These are phyloP conservation scores for Eupithecia centaureata DNA, from an alignment of 2,888 invertebrate species.

Conservation along the genomic window DNA sequence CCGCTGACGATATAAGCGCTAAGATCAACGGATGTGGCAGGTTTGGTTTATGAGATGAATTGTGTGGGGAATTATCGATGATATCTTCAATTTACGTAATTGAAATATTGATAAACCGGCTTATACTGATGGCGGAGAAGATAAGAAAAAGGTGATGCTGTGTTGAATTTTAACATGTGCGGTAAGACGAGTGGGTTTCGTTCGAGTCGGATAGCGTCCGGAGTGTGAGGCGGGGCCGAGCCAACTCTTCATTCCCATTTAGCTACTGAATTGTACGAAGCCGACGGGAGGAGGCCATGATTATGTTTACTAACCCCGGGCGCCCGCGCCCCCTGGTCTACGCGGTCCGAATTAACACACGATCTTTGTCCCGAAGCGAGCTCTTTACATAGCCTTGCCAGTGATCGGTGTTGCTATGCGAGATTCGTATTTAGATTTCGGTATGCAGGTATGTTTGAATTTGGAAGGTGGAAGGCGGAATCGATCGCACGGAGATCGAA, in stretches of 20 bases:
- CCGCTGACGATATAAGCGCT: constrained; percentile 41
- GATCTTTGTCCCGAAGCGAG: constrained; percentile 73
- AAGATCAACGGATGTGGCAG: constrained; percentile 44
- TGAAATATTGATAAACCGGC: not conserved
- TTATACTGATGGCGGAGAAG: not conserved
- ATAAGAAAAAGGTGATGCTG: constrained; percentile 13
- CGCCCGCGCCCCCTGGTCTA: constrained; percentile 68
- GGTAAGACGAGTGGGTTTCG: constrained; percentile 72
- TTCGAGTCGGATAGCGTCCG: constrained; percentile 60
- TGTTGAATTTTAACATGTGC: constrained; percentile 57
- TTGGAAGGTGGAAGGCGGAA: constrained; percentile 40
- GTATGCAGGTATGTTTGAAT: constrained; percentile 43
- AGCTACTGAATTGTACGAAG: constrained; percentile 80
- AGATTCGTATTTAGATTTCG: constrained; percentile 46
- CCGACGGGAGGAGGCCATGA: constrained; percentile 78
- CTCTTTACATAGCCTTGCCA: constrained; percentile 53
- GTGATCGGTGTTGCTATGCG: constrained; percentile 57
- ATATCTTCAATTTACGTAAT: not conserved
- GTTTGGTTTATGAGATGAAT: constrained; percentile 6
- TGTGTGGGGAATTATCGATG: not conserved
- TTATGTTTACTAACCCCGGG: constrained; percentile 80
- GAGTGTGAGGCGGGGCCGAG: constrained; percentile 63
- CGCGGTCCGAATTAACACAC: constrained; percentile 79
- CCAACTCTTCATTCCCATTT: constrained; percentile 80
- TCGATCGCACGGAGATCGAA: constrained; percentile 15